These are phyloP conservation scores for Galaxea fascicularis DNA, from an alignment of 92 coral and sea anemone genomes.

Conservation along the genomic window DNA sequence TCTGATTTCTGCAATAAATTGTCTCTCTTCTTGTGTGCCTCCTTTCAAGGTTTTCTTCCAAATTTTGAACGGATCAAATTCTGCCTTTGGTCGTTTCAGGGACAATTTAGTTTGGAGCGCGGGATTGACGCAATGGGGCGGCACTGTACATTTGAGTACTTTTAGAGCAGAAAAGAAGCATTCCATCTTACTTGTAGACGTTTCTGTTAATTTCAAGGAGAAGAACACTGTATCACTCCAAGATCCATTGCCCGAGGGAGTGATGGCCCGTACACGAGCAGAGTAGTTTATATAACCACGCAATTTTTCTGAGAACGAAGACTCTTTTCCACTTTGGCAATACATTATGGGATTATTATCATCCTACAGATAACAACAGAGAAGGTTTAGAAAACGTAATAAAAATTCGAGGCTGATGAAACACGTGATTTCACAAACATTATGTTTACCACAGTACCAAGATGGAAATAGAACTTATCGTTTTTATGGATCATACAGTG, in stretches of 20 bases:
- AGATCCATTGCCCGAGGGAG: constrained; percentile 98
- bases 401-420: not conserved
- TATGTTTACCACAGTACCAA: not conserved
- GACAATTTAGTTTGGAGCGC: too few relatives aligned
- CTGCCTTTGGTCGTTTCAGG: too few relatives aligned
- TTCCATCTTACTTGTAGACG: constrained; percentile 50
- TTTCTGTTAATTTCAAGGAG: constrained; percentile 17
- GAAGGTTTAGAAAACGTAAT: not conserved
- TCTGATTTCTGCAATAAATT: too few relatives aligned
- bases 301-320: not conserved
- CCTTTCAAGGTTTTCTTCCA: too few relatives aligned
- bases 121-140: too few relatives aligned
- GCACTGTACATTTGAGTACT: too few relatives aligned
- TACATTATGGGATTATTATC: not conserved
- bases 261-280: constrained; percentile 93
- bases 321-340: not conserved
- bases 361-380: constrained; percentile 8
- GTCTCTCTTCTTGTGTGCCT: too few relatives aligned
- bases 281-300: constrained; percentile 63
- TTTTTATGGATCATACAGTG: not conserved
- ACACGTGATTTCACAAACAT: not conserved
- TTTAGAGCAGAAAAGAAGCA: not conserved
- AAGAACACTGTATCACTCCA: constrained; percentile 82
- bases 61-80: too few relatives aligned
- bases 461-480: not conserved